Percentiles rank a stretch among this genome's conserved stretches.
phyloP scores from a whole-genome alignment of 2,888 invertebrate species.

The Drosophila meridiana region DNA sequence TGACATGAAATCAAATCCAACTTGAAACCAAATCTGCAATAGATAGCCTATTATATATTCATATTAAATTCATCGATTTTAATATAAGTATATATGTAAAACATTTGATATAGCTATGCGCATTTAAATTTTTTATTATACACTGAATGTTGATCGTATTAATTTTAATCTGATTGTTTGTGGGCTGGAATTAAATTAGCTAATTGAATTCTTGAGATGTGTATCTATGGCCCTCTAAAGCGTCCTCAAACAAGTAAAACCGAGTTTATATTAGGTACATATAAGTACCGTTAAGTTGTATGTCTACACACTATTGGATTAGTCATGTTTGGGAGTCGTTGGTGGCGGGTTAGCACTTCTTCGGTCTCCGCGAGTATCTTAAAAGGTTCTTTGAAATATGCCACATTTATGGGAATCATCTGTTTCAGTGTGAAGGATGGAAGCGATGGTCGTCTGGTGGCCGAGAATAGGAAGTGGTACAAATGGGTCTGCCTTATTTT shows the following conservation, averaged over 20 bases:
- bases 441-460: slow-evolving; percentile 29
- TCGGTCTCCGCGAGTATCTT: slow-evolving; percentile 40
- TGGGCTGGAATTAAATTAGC: background rate
- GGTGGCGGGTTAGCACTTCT: slow-evolving; percentile 36
- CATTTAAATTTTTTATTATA: background rate
- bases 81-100: background rate
- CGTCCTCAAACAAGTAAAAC: background rate
- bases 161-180: background rate
- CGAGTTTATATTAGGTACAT: background rate
- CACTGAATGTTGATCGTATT: background rate
- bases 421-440: slow-evolving; percentile 42
- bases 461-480: slow-evolving; percentile 16
- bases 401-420: slow-evolving; percentile 51
- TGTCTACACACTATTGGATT: background rate
- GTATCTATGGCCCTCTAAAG: slow-evolving; percentile 2
- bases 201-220: slow-evolving; percentile 4
- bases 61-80: background rate
- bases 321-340: slow-evolving; percentile 57
- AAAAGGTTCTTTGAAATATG: slow-evolving; percentile 40
- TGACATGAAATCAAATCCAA: slow-evolving; percentile 28
- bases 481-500: slow-evolving; percentile 47
- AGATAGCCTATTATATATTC: too few relatives aligned
- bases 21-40: too few relatives aligned
- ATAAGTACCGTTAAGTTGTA: background rate
- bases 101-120: background rate